Evolutionary conservation across 2,888 invertebrate genomes (phyloP).

Genomic region (Aromia moschata): DNA sequence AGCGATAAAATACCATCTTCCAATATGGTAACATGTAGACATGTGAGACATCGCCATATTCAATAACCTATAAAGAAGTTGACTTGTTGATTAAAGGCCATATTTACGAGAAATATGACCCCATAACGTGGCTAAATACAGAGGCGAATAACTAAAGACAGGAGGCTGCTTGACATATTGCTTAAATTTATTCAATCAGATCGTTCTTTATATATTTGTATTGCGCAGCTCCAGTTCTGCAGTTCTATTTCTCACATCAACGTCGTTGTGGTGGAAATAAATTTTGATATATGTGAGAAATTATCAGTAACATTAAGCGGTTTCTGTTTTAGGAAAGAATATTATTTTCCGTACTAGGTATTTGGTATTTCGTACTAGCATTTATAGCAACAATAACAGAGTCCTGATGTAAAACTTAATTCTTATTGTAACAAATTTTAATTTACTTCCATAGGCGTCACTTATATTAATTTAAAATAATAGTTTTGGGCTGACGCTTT

Average conservation of each 20-base stretch:
- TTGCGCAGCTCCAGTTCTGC: conserved; percentile 11
- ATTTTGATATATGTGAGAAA: conserved; percentile 2
- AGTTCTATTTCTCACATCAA: conserved; percentile 20
- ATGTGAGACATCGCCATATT: conserved; percentile 11
- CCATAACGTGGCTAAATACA: conserved; percentile 46
- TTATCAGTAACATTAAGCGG: neutral
- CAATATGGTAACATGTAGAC: conserved; percentile 3
- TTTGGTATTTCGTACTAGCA: no score
- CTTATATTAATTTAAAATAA: no score
- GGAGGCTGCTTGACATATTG: conserved; percentile 48
- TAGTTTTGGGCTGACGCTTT: no score
- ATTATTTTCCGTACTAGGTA: no score
- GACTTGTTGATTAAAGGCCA: conserved; percentile 40
- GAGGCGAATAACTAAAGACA: conserved; percentile 47
- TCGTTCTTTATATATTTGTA: conserved; percentile 14
- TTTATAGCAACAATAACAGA: no score
- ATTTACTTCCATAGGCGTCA: no score
- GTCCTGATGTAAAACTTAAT: no score
- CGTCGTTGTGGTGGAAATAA: conserved; percentile 3
- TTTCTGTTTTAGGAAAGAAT: no score
- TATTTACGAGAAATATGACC: conserved; percentile 47
- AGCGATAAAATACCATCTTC: neutral
- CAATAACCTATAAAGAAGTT: conserved; percentile 11
- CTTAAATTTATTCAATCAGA: conserved; percentile 44
- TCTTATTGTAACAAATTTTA: no score